phyloP scores from a whole-genome alignment of 1,140 invertebrate genomes.

The Drosophila paulistorum region DNA sequence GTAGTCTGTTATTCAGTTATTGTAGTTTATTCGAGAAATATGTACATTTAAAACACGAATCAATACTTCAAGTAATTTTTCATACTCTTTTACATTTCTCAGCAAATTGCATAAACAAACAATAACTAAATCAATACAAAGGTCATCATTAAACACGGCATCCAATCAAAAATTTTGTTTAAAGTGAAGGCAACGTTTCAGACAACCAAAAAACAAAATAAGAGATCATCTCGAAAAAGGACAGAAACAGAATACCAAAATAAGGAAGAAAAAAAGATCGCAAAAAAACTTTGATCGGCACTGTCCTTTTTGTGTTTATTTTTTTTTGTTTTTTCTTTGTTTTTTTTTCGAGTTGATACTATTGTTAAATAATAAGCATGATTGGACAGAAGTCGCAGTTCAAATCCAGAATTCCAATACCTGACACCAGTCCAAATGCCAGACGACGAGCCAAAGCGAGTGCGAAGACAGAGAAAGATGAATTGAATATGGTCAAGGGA shows the following conservation, averaged over 20 bases:
- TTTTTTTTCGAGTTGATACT: too few species aligned
- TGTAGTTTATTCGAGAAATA: slow-evolving; percentile 3
- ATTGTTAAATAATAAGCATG: background rate
- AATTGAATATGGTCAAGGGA: background rate
- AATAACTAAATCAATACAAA: slow-evolving; percentile 7
- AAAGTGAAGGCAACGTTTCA: background rate
- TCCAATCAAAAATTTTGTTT: background rate
- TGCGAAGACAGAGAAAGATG: too few species aligned
- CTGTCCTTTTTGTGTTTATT: too few species aligned
- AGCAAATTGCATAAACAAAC: slow-evolving; percentile 7
- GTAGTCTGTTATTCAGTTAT: background rate
- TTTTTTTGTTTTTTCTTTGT: too few species aligned
- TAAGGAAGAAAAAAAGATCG: background rate
- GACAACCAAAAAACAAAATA: slow-evolving; percentile 11
- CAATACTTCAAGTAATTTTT: slow-evolving; percentile 24
- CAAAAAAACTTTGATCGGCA: too few species aligned
- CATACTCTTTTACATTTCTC: slow-evolving; percentile 12
- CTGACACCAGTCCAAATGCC: background rate
- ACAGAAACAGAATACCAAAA: slow-evolving; percentile 1
- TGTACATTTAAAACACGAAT: background rate
- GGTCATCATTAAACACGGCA: background rate
- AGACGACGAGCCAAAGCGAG: background rate
- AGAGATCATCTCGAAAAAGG: slow-evolving; percentile 1
- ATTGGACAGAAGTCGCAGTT: background rate
- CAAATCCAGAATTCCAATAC: background rate